These are phyloP conservation scores for Drosophila azteca DNA, from an alignment of 1,140 invertebrate species.

Conservation along the genomic window DNA sequence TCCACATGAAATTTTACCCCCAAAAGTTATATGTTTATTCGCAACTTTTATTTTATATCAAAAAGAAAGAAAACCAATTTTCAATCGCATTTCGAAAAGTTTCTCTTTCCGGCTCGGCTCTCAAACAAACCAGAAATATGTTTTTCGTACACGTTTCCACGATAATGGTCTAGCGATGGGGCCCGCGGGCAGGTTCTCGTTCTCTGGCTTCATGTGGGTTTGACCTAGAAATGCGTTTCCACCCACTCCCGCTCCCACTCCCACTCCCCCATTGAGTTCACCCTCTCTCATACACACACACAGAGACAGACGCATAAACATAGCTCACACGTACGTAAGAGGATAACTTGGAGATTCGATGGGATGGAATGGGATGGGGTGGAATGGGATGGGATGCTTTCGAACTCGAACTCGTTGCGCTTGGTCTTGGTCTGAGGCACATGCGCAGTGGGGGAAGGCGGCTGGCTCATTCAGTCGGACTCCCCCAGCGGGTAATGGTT, in stretches of 20 bases:
- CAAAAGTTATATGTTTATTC: background rate
- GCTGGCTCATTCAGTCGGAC: constrained; percentile 54
- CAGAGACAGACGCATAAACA: constrained; percentile 12
- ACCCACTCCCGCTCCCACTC: constrained; percentile 20
- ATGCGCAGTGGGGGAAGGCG: constrained; percentile 51
- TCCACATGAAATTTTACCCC: background rate
- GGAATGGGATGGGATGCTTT: constrained; percentile 47
- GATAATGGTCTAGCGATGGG: constrained; percentile 17
- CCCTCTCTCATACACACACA: constrained; percentile 9
- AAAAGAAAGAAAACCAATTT: constrained; percentile 27
- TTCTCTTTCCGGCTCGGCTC: constrained; percentile 7
- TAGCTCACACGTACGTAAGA: constrained; percentile 22
- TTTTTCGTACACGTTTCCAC: constrained; percentile 20
- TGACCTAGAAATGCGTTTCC: constrained; percentile 73
- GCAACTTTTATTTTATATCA: constrained; percentile 20
- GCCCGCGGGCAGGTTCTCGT: constrained; percentile 38
- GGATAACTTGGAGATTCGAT: constrained; percentile 6
- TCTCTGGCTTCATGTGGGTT: constrained; percentile 62
- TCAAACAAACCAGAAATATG: constrained; percentile 45
- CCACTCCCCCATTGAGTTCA: constrained; percentile 1
- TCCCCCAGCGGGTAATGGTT: constrained; percentile 26
- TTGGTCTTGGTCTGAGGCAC: constrained; percentile 24
- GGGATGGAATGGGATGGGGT: too few species aligned
- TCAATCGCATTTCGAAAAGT: constrained; percentile 36
- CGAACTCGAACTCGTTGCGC: constrained; percentile 55